Evolutionary conservation across 2,113 vertebrate genomes (phyloP), one percentile per base, ranked within the genome.

Genomic region (Amblyopsis rosae): DNA sequence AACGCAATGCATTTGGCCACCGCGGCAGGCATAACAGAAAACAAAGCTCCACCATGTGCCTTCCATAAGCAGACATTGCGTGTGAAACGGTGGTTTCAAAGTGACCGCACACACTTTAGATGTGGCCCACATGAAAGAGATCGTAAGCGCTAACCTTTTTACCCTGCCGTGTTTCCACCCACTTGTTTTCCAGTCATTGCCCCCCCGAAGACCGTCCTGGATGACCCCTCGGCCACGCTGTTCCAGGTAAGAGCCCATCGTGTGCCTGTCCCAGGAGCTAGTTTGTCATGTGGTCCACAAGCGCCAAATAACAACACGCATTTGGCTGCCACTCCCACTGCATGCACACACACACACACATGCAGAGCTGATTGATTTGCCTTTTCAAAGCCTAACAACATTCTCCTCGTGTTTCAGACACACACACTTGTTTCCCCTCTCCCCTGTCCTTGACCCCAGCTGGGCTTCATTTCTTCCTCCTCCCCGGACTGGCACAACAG

Each of bases 161-260:
- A 13, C 19, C 7, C 17, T 10, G 53, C 16, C 12, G 6, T 57
- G 10, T 19, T 17, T 19, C 12, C 33, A 59, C 33, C 54, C 33
- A 7, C 6, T n/a, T 73, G 15, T 64, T 4, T 81, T 87, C 57
- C 73, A 94, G 93, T 94, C 70, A 82, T 90, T 59, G 88, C 92
- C 0, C 93, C 93, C 16, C 93, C 93, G 6, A 93, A 92, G 82
- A 87, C 85, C 1, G 81, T 90, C 57, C 83, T 93, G 70, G 78
- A 87, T 0, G 85, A 93, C 61, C 67, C 87, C 1, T 82, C 79
- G 4, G 78, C 69, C 0, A 91, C 91, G 6, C 89, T 94, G 4
- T 92, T 92, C 59, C 86, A 93, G 92, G 93, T 93, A 78, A 80
- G 82, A 54, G 4, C 9, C 0, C 10, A 1, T 41, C 35, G 1